phyloP scores from a whole-genome alignment of 2,797 vertebrate species.

The Crocidura indochinensis region DNA sequence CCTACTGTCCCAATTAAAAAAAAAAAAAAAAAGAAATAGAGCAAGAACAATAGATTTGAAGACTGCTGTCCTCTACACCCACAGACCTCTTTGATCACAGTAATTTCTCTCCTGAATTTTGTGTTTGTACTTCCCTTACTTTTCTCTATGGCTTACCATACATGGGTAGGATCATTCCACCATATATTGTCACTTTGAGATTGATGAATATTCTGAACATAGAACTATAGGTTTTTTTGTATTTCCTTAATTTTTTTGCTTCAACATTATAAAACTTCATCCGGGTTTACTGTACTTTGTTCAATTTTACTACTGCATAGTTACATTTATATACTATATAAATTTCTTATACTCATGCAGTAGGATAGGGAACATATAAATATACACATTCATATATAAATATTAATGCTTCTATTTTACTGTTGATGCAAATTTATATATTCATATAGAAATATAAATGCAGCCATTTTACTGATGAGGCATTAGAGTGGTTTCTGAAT shows the following conservation, averaged over 20 bases:
- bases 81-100: not conserved
- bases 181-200: not conserved
- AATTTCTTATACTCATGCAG: too few species aligned
- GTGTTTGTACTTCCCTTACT: not conserved
- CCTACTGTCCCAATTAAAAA: too few species aligned
- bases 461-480: not conserved
- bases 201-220: not conserved
- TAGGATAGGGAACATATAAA: too few species aligned
- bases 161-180: not conserved
- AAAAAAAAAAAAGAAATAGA: constrained; percentile 24
- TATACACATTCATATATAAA: not conserved
- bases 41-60: not conserved
- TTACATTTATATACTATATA: not conserved
- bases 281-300: not conserved
- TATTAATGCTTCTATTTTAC: not conserved
- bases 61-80: not conserved
- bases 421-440: too few species aligned
- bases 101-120: not conserved
- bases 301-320: not conserved
- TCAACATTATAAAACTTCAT: not conserved
- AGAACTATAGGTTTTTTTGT: not conserved
- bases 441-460: too few species aligned
- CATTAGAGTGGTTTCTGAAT: not conserved
- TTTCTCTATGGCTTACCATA: constrained; percentile 7
- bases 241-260: not conserved